Evolutionary conservation across 2,888 invertebrate genomes (phyloP), one percentile per base, ranked within the genome.

Genomic region (Vandiemenella viatica): DNA sequence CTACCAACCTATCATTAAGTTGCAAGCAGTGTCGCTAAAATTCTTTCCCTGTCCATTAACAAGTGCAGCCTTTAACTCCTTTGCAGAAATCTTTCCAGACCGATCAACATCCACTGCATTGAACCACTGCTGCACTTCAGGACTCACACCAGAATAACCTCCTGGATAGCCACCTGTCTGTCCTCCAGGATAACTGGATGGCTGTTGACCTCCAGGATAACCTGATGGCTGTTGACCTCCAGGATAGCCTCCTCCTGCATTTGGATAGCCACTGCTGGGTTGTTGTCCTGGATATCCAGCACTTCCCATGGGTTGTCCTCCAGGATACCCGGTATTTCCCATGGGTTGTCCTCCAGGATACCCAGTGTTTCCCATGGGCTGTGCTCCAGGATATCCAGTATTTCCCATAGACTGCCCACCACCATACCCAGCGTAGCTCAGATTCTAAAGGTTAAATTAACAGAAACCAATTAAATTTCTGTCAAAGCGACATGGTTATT

Each of bases 81-180:
- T 54, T 7, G 83, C 76, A 46, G 80, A 77, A 46, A 92, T 91
- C 62, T 79, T 77, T 2, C 91, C 91, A 16, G 89, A 89, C 21
- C 76, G 73, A 62, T 91, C 90, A 56, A 75, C 74, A 61, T 92
- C 91, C 1, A 91, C 90, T 15, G 86, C 76, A 20, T 67, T 65
- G 63, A 92, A 91, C 89, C 90, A 90, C 60, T 83, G 80, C 56
- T 80, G 79, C 1, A 87, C 77, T 64, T 88, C 83, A 1, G 88
- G 85, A 46, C 73, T 75, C 0, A 78, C 67, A 42, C 46, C 52
- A n/a, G 50, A 45, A 42, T 52, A 47, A 22, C 51, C 54, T 16
- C 49, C 56, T 18, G 56, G 55, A 22, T 56, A 57, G 42, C 48
- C 53, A 59, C 61, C 47, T 13, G 38, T 46, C 17, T 48, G 48